Evolutionary conservation across 2,888 invertebrate genomes (phyloP).

Genomic region (Lypha dubia): DNA sequence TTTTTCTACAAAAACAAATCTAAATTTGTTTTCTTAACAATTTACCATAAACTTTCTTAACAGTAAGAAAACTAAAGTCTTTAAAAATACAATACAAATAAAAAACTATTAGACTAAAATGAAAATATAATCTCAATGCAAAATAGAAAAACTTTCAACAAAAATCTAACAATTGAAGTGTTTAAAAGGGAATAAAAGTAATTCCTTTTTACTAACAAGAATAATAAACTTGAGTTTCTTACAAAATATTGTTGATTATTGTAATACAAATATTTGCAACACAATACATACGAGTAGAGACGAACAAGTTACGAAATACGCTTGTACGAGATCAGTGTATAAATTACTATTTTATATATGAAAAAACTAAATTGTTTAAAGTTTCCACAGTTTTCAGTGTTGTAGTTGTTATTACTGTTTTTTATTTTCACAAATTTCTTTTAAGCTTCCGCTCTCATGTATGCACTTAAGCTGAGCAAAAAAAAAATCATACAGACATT

Average conservation of each 20-base stretch:
- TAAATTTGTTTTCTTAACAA: slow-evolving; percentile 10
- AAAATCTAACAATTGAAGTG: slow-evolving; percentile 54
- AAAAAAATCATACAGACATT: background rate
- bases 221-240: background rate
- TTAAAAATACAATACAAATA: background rate
- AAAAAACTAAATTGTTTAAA: background rate
- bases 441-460: background rate
- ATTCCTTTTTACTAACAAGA: background rate
- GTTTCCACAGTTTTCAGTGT: background rate
- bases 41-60: slow-evolving; percentile 9
- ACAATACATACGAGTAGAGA: background rate
- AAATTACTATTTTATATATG: background rate
- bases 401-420: too few relatives aligned
- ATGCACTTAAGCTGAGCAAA: background rate
- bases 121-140: slow-evolving; percentile 17
- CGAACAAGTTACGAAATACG: too few relatives aligned
- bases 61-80: slow-evolving; percentile 14
- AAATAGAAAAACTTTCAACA: slow-evolving; percentile 44
- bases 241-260: slow-evolving; percentile 16
- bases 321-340: background rate
- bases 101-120: slow-evolving; percentile 33
- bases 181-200: slow-evolving; percentile 55
- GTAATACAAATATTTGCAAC: background rate
- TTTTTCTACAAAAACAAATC: background rate
- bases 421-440: background rate